These are phyloP conservation scores for Phasia obesa DNA, from an alignment of 2,888 invertebrate species.

Conservation along the genomic window DNA sequence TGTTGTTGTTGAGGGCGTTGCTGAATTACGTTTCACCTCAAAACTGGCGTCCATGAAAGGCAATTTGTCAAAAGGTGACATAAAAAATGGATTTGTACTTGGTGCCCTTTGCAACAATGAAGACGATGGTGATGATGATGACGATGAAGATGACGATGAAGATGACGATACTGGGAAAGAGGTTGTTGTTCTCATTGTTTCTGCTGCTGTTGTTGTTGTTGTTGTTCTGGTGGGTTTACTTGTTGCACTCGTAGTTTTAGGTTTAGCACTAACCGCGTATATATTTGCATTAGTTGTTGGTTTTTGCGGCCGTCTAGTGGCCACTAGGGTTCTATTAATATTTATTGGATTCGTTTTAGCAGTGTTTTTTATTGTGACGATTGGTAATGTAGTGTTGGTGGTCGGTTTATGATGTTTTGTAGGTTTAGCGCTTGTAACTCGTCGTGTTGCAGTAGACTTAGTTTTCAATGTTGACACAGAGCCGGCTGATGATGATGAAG, in stretches of 20 bases:
- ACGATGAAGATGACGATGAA: conserved; percentile 25
- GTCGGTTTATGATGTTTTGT: conserved; percentile 72
- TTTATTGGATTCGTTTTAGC: conserved; percentile 71
- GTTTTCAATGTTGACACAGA: conserved; percentile 59
- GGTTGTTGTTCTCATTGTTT: conserved; percentile 53
- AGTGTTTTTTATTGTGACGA: conserved; percentile 68
- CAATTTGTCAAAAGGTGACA: conserved; percentile 80
- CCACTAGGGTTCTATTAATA: conserved; percentile 53
- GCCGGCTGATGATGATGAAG: conserved; percentile 25
- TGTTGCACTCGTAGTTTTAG: conserved; percentile 58
- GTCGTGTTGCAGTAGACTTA: conserved; percentile 67
- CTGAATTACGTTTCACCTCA: conserved; percentile 76
- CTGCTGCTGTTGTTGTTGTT: conserved; percentile 49
- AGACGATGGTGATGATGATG: conserved; percentile 19
- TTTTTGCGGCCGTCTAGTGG: conserved; percentile 57
- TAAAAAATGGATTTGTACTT: conserved; percentile 77
- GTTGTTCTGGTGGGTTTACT: conserved; percentile 37
- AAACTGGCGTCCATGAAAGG: conserved; percentile 81
- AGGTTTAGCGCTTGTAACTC: conserved; percentile 70
- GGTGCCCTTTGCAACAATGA: conserved; percentile 42
- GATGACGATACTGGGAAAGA: conserved; percentile 8
- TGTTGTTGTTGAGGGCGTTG: conserved; percentile 72
- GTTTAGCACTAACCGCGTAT: conserved; percentile 15
- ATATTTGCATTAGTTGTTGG: conserved; percentile 60
- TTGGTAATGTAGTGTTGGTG: conserved; percentile 61